Evolutionary conservation across 2,113 vertebrate genomes (phyloP).

Genomic region (Rattus rattus): DNA sequence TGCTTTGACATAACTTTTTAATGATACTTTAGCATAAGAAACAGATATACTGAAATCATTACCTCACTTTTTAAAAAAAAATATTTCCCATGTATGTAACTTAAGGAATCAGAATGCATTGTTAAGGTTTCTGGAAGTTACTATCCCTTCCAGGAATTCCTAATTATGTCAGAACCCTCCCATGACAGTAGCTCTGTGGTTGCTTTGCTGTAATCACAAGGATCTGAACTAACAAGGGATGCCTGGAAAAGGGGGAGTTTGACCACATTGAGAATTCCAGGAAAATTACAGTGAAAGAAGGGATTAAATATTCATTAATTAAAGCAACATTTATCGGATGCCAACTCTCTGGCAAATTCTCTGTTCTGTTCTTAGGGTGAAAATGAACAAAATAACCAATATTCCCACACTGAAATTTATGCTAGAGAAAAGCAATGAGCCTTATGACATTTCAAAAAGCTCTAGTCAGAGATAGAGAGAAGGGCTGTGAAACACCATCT

Average conservation of each 20-base stretch:
- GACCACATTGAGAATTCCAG: slow-evolving; percentile 41
- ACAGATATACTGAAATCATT: not conserved
- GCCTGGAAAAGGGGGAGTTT: not conserved
- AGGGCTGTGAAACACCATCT: not conserved
- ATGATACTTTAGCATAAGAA: not conserved
- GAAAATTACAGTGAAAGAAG: slow-evolving; percentile 32
- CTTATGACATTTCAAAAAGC: not conserved
- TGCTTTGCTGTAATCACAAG: not conserved
- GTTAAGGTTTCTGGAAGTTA: slow-evolving; percentile 11
- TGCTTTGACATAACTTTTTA: not conserved
- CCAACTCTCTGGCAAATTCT: not conserved
- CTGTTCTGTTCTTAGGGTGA: not conserved
- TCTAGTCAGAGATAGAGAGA: not conserved
- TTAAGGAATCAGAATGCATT: not conserved
- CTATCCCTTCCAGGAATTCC: not conserved
- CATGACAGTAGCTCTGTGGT: not conserved
- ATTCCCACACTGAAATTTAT: not conserved
- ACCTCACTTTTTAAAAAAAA: not conserved
- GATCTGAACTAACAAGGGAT: not conserved
- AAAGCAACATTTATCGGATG: not conserved
- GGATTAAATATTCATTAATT: slow-evolving; percentile 27
- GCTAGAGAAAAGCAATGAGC: not conserved
- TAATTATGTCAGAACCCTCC: not conserved
- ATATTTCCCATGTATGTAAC: not conserved
- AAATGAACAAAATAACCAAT: slow-evolving; percentile 33